Percentiles rank a stretch among this genome's conserved stretches.
These are phyloP conservation scores for Drosophila birchii DNA, from an alignment of 2,888 invertebrate genomes.

Conservation along the genomic window DNA sequence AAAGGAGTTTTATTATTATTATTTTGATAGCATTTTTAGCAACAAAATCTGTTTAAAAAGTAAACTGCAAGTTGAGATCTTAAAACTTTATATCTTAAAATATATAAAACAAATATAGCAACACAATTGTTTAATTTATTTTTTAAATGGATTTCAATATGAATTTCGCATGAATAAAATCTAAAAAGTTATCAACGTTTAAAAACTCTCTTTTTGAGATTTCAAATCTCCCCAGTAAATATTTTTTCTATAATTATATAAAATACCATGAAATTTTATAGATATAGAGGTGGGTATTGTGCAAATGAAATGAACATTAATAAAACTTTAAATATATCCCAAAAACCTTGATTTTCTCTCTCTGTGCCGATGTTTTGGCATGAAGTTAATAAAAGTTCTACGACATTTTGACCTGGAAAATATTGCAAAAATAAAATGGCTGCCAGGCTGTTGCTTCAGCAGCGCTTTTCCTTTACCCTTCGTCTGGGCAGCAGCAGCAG, in stretches of 20 bases:
- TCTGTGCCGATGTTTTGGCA: conserved; percentile 24
- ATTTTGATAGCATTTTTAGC: neutral
- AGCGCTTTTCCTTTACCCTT: conserved; percentile 22
- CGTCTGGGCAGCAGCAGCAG: conserved; percentile 11
- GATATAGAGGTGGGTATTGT: too few species aligned
- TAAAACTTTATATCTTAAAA: too few species aligned
- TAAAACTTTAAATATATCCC: too few species aligned
- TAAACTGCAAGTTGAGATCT: neutral
- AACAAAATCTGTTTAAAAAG: neutral
- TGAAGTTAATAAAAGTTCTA: conserved; percentile 76
- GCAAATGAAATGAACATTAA: too few species aligned
- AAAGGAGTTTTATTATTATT: neutral
- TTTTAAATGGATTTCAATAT: too few species aligned
- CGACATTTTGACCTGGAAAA: conserved; percentile 81
- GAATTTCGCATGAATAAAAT: too few species aligned
- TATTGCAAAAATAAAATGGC: conserved; percentile 77
- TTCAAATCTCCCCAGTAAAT: neutral
- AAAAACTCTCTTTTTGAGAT: neutral
- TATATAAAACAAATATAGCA: too few species aligned
- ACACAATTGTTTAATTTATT: too few species aligned
- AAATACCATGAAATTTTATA: too few species aligned
- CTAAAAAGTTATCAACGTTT: too few species aligned
- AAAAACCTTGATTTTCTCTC: neutral
- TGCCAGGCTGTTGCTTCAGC: conserved; percentile 68
- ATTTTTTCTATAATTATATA: too few species aligned